These are phyloP conservation scores for Acanthopagrus latus DNA, from an alignment of 2,797 vertebrate genomes.

Conservation along the genomic window DNA sequence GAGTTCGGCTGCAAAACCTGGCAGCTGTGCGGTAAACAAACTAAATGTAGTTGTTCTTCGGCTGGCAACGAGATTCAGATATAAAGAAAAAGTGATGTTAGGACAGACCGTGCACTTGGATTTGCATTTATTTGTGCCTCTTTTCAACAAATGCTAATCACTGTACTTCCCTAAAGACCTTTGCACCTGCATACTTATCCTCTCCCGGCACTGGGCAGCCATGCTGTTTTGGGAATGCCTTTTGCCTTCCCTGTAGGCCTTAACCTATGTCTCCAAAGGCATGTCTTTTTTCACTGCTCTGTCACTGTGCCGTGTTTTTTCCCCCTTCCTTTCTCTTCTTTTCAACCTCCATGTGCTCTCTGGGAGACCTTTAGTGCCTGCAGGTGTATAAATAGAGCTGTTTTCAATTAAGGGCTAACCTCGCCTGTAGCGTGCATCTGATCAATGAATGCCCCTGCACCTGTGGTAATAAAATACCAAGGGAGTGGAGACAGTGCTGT, in stretches of 20 bases:
- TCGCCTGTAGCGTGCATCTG: conserved; percentile 87
- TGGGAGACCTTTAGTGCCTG: conserved; percentile 86
- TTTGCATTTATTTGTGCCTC: conserved; percentile 35
- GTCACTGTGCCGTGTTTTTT: conserved; percentile 58
- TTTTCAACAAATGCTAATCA: conserved; percentile 19
- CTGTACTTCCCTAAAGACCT: conserved; percentile 19
- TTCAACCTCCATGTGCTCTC: conserved; percentile 76
- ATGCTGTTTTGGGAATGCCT: conserved; percentile 65
- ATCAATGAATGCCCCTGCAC: conserved; percentile 89
- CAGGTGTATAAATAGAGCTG: conserved; percentile 93
- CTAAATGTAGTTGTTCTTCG: conserved; percentile 8
- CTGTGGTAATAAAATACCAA: conserved; percentile 91
- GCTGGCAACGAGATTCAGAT: not conserved
- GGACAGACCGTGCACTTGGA: not conserved
- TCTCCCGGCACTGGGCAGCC: conserved; percentile 37
- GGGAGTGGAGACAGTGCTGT: conserved; percentile 80
- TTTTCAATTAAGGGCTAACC: conserved; percentile 86
- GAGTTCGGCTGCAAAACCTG: conserved; percentile 3
- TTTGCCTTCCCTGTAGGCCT: conserved; percentile 56
- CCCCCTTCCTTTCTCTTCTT: conserved; percentile 56
- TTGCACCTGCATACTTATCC: conserved; percentile 61
- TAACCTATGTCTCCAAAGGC: conserved; percentile 66
- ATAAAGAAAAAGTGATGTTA: not conserved
- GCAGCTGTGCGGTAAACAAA: conserved; percentile 46
- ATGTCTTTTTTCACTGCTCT: conserved; percentile 70